Evolutionary conservation across 2,797 vertebrate genomes (phyloP).

Genomic region (Chelon auratus): DNA sequence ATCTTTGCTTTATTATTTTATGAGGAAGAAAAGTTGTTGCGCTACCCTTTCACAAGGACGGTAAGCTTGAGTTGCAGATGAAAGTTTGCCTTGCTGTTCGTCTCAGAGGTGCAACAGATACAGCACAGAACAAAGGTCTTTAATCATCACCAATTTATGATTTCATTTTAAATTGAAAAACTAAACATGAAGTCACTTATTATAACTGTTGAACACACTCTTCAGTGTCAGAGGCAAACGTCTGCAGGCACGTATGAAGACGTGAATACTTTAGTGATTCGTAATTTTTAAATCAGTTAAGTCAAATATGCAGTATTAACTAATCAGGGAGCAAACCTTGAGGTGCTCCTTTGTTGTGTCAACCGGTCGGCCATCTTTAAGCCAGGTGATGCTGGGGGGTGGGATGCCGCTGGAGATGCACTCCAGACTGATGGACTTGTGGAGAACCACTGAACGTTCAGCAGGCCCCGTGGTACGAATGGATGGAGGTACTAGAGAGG

Average conservation of each 20-base stretch:
- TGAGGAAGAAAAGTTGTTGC: no score
- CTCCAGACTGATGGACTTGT: constrained; percentile 87
- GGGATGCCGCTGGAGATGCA: constrained; percentile 93
- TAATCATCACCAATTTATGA: neutral
- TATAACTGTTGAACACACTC: neutral
- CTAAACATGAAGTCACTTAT: no score
- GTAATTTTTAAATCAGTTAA: neutral
- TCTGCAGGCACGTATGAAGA: neutral
- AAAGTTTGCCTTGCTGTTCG: neutral
- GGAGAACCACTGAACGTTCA: constrained; percentile 89
- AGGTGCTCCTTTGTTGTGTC: constrained; percentile 89
- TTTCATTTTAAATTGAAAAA: neutral
- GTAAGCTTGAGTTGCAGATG: no score
- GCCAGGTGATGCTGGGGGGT: constrained; percentile 93
- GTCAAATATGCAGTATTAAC: neutral
- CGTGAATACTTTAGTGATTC: neutral
- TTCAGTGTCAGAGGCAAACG: neutral
- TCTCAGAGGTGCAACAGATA: neutral
- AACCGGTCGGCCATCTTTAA: constrained; percentile 93
- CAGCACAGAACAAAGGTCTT: neutral
- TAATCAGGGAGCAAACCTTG: constrained; percentile 78
- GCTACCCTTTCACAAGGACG: no score
- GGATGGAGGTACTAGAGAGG: constrained; percentile 89
- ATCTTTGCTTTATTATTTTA: no score
- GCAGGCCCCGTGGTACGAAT: constrained; percentile 87